These are phyloP conservation scores for Syngnathus typhle DNA, from an alignment of 2,113 vertebrate genomes.

Conservation along the genomic window DNA sequence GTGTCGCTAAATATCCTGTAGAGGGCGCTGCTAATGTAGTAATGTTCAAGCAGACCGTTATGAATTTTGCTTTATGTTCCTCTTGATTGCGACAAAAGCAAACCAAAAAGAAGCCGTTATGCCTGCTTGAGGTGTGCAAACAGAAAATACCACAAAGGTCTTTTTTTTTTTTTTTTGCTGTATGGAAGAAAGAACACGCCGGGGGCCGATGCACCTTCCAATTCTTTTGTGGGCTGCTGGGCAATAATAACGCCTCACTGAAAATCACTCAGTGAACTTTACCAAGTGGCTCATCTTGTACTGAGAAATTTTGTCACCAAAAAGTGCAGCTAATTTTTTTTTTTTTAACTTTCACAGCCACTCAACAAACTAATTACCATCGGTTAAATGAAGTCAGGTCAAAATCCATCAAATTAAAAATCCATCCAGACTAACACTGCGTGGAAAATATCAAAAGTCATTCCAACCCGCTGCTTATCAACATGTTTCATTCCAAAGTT, in stretches of 20 bases:
- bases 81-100: slow-evolving; percentile 4
- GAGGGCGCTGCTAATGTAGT: slow-evolving; percentile 43
- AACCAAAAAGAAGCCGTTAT: background rate
- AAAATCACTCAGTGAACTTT: slow-evolving; percentile 11
- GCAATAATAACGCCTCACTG: slow-evolving; percentile 21
- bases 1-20: slow-evolving; percentile 21
- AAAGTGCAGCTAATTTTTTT: background rate
- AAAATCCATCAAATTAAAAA: no score
- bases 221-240: slow-evolving; percentile 18
- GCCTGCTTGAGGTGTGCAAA: no score
- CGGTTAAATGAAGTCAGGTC: no score
- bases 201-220: slow-evolving; percentile 14
- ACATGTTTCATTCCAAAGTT: slow-evolving; percentile 21
- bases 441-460: background rate
- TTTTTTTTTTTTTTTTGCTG: background rate
- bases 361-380: background rate
- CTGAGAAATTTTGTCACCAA: background rate
- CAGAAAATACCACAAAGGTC: background rate
- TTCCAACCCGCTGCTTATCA: background rate
- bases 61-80: background rate
- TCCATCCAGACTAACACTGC: background rate
- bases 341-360: background rate
- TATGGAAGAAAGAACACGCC: slow-evolving; percentile 5
- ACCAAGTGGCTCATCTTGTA: slow-evolving; percentile 11
- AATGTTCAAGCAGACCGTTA: background rate